Evolutionary conservation across 2,113 vertebrate genomes (phyloP), one percentile per base, ranked within the genome.

Genomic region (Bambusicola thoracicus): DNA sequence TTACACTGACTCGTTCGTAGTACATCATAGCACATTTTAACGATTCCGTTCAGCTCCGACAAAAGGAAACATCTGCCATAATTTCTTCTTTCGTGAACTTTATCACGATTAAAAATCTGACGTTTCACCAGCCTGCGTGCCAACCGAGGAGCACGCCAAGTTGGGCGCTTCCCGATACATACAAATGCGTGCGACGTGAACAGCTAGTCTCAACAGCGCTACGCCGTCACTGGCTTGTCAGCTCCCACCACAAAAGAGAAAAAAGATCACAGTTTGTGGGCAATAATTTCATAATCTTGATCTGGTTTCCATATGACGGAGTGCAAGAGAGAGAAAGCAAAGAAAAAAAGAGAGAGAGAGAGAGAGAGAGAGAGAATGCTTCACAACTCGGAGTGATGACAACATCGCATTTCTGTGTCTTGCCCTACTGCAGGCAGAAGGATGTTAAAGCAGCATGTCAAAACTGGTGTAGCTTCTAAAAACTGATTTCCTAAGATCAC

Each of bases 91-190:
- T 56, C 56, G 12, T 97, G 97, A 97, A 97, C 96, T 97, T 97
- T 97, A 93, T 90, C 96, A 95, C 90, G 87, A 94, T 94, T 96
- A 96, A 88, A 95, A 95, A 96, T 92, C 88, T 91, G 94, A 96
- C 67, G 93, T 96, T 95, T 94, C 95, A 95, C 94, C 69, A 96
- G 91, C 85, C 80, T 91, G 86, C 15, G 84, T 96, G 97, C 97
- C 97, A 97, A 96, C 81, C 34, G 32, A 95, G 91, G 84, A 79
- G 87, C 92, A 91, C 30, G 90, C 96, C 96, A 96, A 97, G 95
- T 80, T 78, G 59, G 46, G 92, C 73, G 56, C 91, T 96, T 96
- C 93, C 96, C 34, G 32, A 93, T 93, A 88, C 94, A 95, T 93
- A 95, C 79, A 90, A 95, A 97, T 89, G 87, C 21, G n/a, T 14